Conservation (phyloP, 2,113 vertebrate species). For the Callaeas wilsoni region DNA sequence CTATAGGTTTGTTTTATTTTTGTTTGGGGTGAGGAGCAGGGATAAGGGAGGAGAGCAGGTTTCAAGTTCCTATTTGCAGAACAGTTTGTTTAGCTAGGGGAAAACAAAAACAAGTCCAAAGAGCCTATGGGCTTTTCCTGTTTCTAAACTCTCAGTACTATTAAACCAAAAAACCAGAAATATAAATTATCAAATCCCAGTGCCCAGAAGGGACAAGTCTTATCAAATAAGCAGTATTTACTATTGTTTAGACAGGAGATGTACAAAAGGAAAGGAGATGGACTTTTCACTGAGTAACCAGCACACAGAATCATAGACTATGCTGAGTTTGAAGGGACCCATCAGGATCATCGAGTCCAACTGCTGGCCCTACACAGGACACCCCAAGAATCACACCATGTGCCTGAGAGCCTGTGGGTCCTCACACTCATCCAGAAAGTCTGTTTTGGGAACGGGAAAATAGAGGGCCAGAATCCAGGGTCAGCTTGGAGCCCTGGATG, state of each 20-base stretch:
- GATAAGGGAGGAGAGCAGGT: constrained; percentile 79
- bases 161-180: constrained; percentile 80
- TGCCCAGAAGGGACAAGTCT: constrained; percentile 71
- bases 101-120: constrained; percentile 79
- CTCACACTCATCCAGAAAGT: constrained; percentile 36
- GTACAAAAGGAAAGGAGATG: constrained; percentile 51
- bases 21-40: constrained; percentile 76
- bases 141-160: constrained; percentile 80
- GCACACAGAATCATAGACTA: constrained; percentile 1
- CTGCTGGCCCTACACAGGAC: not conserved
- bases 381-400: not conserved
- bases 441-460: not conserved
- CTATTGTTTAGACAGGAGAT: constrained; percentile 62
- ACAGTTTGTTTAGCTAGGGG: constrained; percentile 75
- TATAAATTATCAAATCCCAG: constrained; percentile 71
- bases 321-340: not conserved
- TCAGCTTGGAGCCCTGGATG: constrained; percentile 30
- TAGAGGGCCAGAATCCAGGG: constrained; percentile 27
- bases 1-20: constrained; percentile 78
- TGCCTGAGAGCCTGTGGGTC: constrained; percentile 34
- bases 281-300: constrained; percentile 65
- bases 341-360: not conserved
- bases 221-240: constrained; percentile 80
- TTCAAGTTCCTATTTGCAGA: constrained; percentile 77
- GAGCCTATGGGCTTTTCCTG: constrained; percentile 81